These are phyloP conservation scores for Vanessa atalanta DNA, from an alignment of 1,140 invertebrate species.

Conservation along the genomic window DNA sequence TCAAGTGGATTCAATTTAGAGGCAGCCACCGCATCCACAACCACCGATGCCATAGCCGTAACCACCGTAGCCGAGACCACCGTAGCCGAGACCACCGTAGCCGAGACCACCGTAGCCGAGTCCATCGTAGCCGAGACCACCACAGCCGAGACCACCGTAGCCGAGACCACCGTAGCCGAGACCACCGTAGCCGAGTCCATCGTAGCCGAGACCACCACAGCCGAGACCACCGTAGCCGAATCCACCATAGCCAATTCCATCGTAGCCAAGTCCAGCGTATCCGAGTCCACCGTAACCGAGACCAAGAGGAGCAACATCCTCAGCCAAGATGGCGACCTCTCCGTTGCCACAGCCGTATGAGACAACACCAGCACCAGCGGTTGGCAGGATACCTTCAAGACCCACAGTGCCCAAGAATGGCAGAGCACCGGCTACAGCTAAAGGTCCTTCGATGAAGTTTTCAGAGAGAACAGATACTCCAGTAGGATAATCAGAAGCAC, in stretches of 20 bases:
- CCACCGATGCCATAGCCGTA: not conserved
- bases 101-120: slow-evolving; percentile 24
- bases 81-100: slow-evolving; percentile 23
- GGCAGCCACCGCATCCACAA: no score
- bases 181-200: not conserved
- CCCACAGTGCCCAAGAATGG: slow-evolving; percentile 26
- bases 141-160: not conserved
- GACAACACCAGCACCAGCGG: slow-evolving; percentile 23
- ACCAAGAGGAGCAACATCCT: slow-evolving; percentile 4
- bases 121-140: slow-evolving; percentile 37
- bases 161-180: not conserved
- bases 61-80: not conserved
- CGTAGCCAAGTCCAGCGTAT: not conserved
- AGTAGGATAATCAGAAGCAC: slow-evolving; percentile 11
- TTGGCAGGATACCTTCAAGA: slow-evolving; percentile 15
- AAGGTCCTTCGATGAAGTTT: slow-evolving; percentile 5
- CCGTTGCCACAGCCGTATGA: slow-evolving; percentile 25
- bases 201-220: not conserved
- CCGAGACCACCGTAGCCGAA: not conserved
- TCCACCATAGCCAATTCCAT: not conserved
- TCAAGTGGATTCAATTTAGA: no score
- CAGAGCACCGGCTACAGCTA: slow-evolving; percentile 17
- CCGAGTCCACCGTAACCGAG: not conserved
- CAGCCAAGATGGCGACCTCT: slow-evolving; percentile 20
- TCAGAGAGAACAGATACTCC: slow-evolving; percentile 17